phyloP scores from a whole-genome alignment of 2,888 invertebrate genomes.

The Philhelius pedissequus region DNA sequence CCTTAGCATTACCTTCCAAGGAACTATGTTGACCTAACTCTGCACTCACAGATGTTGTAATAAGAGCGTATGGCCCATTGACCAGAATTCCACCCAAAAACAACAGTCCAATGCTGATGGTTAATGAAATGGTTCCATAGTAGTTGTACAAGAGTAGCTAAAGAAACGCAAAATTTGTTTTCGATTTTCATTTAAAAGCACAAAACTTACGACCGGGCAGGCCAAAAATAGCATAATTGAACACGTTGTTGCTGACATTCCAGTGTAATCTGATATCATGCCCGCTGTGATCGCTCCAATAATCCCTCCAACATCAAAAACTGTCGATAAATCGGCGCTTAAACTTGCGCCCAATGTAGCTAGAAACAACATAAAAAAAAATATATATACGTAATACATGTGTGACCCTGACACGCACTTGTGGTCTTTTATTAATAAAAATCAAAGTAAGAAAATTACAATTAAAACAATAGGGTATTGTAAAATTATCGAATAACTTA shows the following conservation, averaged over 20 bases:
- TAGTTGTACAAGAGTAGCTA: conserved; percentile 90
- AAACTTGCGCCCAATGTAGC: conserved; percentile 84
- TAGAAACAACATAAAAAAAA: conserved; percentile 75
- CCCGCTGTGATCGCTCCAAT: conserved; percentile 94
- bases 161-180: conserved; percentile 25
- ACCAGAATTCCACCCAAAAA: conserved; percentile 89
- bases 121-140: conserved; percentile 83
- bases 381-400: no score
- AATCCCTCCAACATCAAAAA: conserved; percentile 95
- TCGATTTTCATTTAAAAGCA: background rate
- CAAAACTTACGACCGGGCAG: conserved; percentile 86
- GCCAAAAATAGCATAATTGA: conserved; percentile 88
- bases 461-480: no score
- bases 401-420: no score
- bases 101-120: conserved; percentile 84
- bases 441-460: no score
- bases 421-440: no score
- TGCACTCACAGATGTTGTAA: conserved; percentile 97
- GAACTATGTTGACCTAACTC: conserved; percentile 93
- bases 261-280: conserved; percentile 88
- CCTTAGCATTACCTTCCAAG: conserved; percentile 90
- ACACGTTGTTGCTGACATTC: conserved; percentile 94
- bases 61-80: conserved; percentile 97
- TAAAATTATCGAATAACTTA: no score
- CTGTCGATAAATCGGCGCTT: conserved; percentile 88